Conservation (phyloP, 2,888 invertebrate species). For the Acronicta leporina region DNA sequence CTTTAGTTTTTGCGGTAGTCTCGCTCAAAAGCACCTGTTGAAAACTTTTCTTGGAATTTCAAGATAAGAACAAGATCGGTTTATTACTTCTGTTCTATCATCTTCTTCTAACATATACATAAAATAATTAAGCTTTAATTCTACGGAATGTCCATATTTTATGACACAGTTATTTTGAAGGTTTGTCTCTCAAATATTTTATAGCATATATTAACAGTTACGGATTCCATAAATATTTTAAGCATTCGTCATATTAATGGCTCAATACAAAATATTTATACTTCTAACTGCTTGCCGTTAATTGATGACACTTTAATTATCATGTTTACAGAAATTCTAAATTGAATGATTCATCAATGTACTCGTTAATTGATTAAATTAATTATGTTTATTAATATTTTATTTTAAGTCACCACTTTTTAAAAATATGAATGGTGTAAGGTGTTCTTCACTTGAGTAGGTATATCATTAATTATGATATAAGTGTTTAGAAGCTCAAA, state of each 20-base stretch:
- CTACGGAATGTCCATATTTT: background rate
- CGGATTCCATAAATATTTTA: slow-evolving; percentile 6
- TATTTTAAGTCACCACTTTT: background rate
- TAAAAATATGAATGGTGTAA: too few species aligned
- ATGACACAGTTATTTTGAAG: background rate
- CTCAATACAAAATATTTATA: slow-evolving; percentile 2
- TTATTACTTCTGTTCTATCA: slow-evolving; percentile 1
- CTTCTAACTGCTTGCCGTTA: slow-evolving; percentile 6
- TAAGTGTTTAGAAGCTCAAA: too few species aligned
- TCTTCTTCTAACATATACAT: too few species aligned
- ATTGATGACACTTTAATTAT: slow-evolving; percentile 8
- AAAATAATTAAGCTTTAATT: too few species aligned
- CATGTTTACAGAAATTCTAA: slow-evolving; percentile 7
- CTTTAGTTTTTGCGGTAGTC: slow-evolving; percentile 38
- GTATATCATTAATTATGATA: too few species aligned
- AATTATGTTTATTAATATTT: slow-evolving; percentile 1
- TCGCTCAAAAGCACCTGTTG: slow-evolving; percentile 21
- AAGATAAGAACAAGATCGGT: background rate
- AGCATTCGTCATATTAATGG: slow-evolving; percentile 18
- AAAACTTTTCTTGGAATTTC: slow-evolving; percentile 12
- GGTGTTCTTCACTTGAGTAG: background rate
- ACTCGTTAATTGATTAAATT: slow-evolving; percentile 4
- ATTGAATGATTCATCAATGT: slow-evolving; percentile 19
- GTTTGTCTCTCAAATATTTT: slow-evolving; percentile 2
- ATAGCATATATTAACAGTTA: background rate